Percentiles rank a stretch among this genome's conserved stretches.
phyloP scores from a whole-genome alignment of 2,113 vertebrate species.

The Semicossyphus pulcher region DNA sequence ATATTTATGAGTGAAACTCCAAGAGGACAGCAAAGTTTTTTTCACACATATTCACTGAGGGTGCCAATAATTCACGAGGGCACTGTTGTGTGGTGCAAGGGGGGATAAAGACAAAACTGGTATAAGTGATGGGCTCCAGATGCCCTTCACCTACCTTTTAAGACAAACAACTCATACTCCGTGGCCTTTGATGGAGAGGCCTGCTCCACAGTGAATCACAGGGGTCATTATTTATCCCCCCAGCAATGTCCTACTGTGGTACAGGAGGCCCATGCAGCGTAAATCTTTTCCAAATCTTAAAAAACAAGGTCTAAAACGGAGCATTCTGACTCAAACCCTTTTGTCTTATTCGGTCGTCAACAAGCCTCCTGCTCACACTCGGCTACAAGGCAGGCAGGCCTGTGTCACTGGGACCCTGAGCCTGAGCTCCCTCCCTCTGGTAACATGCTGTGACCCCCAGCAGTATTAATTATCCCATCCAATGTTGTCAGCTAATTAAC shows the following conservation, averaged over 20 bases:
- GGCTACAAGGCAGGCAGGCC: conserved; percentile 33
- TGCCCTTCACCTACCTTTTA: conserved; percentile 55
- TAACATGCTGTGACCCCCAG: conserved; percentile 64
- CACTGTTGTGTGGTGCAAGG: background rate
- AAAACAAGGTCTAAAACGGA: conserved; percentile 17
- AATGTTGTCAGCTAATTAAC: conserved; percentile 83
- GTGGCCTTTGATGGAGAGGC: conserved; percentile 41
- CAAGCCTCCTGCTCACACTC: conserved; percentile 14
- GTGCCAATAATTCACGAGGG: background rate
- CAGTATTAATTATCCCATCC: conserved; percentile 83
- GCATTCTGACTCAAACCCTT: conserved; percentile 14
- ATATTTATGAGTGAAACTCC: background rate
- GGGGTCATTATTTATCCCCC: conserved; percentile 42
- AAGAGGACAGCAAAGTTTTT: background rate
- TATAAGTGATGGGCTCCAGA: conserved; percentile 48
- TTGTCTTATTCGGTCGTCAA: conserved; percentile 37
- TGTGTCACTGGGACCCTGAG: conserved; percentile 45
- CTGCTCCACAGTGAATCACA: conserved; percentile 21
- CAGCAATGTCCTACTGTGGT: conserved; percentile 7
- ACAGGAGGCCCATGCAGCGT: background rate
- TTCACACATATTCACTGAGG: background rate
- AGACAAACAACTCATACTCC: conserved; percentile 48
- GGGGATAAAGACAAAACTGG: conserved; percentile 13
- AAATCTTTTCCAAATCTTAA: conserved; percentile 19
- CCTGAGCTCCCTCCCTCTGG: conserved; percentile 16